phyloP scores from a whole-genome alignment of 2,888 invertebrate genomes.

The Lacanobia oleracea region DNA sequence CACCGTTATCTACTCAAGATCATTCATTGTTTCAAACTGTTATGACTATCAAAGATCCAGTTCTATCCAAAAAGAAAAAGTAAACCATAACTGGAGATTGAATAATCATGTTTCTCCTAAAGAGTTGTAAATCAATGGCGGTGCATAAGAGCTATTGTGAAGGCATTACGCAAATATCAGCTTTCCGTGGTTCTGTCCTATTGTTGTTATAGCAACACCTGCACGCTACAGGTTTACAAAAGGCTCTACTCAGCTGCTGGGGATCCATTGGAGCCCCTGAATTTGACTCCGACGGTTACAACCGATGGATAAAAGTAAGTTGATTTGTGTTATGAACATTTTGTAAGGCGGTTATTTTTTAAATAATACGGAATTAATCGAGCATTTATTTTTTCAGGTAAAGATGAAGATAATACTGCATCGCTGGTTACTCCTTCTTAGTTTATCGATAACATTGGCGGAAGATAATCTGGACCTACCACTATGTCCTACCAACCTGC shows the following conservation, averaged over 20 bases:
- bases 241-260: constrained; percentile 52
- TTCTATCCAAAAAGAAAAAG: constrained; percentile 20
- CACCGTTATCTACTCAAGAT: constrained; percentile 8
- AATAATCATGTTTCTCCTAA: constrained; percentile 55
- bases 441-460: constrained; percentile 58
- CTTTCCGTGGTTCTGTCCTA: constrained; percentile 55
- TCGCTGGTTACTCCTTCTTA: constrained; percentile 61
- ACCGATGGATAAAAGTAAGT: constrained; percentile 39
- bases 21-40: constrained; percentile 16
- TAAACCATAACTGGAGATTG: constrained; percentile 20
- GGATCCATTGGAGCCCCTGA: constrained; percentile 38
- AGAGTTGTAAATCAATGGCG: constrained; percentile 33
- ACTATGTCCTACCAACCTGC: constrained; percentile 80
- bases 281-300: constrained; percentile 22
- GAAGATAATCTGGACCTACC: constrained; percentile 79
- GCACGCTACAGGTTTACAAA: constrained; percentile 67
- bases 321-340: background rate
- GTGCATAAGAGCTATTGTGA: constrained; percentile 65
- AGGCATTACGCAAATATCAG: constrained; percentile 61
- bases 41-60: constrained; percentile 9
- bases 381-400: constrained; percentile 66
- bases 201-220: constrained; percentile 62
- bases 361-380: background rate
- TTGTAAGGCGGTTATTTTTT: background rate
- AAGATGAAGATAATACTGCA: constrained; percentile 67